These are phyloP conservation scores for Glyptemys insculpta DNA, from an alignment of 2,797 vertebrate genomes.

Conservation along the genomic window DNA sequence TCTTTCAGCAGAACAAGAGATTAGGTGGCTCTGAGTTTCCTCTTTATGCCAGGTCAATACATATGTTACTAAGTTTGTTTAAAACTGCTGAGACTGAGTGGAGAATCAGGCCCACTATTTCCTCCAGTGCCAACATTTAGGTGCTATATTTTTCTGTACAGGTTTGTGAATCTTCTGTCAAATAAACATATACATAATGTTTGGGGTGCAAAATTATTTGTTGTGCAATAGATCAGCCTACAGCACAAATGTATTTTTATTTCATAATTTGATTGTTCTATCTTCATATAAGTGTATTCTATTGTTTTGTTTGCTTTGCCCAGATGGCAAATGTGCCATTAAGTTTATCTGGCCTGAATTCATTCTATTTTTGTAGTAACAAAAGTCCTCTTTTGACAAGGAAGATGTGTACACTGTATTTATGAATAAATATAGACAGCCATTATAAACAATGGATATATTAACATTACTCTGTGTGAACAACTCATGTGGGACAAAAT, in stretches of 20 bases:
- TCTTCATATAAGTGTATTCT: conserved; percentile 38
- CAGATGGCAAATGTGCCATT: conserved; percentile 56
- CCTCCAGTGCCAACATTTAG: not conserved
- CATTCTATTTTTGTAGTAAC: conserved; percentile 58
- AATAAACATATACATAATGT: not conserved
- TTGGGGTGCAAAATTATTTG: conserved; percentile 56
- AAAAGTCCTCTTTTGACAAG: conserved; percentile 55
- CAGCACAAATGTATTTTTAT: conserved; percentile 53
- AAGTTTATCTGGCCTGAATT: conserved; percentile 59
- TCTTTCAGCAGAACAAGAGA: not conserved
- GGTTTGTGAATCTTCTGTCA: conserved; percentile 28
- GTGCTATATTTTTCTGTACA: conserved; percentile 5
- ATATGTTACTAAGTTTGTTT: not conserved
- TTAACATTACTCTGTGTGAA: conserved; percentile 46
- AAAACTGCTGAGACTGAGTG: not conserved
- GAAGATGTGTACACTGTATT: conserved; percentile 60
- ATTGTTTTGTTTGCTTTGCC: conserved; percentile 41
- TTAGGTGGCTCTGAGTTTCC: not conserved
- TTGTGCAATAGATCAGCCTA: conserved; percentile 48
- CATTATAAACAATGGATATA: conserved; percentile 40
- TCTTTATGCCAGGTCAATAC: not conserved
- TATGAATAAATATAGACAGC: conserved; percentile 65
- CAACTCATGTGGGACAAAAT: conserved; percentile 19
- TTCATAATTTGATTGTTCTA: conserved; percentile 39
- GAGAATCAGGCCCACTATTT: not conserved